Percentiles rank a stretch among this genome's conserved stretches.
Evolutionary conservation across 2,797 vertebrate genomes (phyloP).

Genomic region (Erethizon dorsatum): DNA sequence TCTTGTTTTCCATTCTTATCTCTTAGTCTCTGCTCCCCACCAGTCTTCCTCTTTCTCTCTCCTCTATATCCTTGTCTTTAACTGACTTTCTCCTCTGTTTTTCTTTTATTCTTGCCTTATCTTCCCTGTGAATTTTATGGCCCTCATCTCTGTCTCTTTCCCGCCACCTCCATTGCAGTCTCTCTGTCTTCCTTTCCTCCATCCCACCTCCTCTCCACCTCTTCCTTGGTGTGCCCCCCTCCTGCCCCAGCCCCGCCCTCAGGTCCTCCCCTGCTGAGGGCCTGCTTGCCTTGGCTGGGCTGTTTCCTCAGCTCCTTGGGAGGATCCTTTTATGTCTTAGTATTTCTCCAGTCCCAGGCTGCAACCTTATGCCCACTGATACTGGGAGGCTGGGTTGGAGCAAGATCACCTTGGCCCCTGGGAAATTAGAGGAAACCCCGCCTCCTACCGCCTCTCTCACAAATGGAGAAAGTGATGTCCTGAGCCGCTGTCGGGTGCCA

Average conservation of each 20-base stretch:
- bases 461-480: background rate
- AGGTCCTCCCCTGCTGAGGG: background rate
- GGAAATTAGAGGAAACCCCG: background rate
- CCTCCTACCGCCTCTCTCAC: background rate
- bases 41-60: background rate
- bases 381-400: background rate
- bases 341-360: slow-evolving; percentile 2
- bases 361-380: background rate
- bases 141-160: background rate
- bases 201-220: background rate
- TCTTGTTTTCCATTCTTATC: slow-evolving; percentile 8
- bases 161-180: background rate
- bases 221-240: background rate
- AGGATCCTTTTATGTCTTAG: background rate
- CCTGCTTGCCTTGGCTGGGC: background rate
- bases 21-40: background rate
- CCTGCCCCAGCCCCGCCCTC: background rate
- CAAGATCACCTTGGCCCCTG: slow-evolving; percentile 12
- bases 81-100: slow-evolving; percentile 12
- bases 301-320: background rate
- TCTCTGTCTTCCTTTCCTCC: slow-evolving; percentile 7
- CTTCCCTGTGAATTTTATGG: background rate
- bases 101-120: background rate
- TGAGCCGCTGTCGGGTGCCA: background rate
- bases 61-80: background rate